These are phyloP conservation scores for Rhinichthys osculus DNA, from an alignment of 2,797 vertebrate genomes.

Conservation along the genomic window DNA sequence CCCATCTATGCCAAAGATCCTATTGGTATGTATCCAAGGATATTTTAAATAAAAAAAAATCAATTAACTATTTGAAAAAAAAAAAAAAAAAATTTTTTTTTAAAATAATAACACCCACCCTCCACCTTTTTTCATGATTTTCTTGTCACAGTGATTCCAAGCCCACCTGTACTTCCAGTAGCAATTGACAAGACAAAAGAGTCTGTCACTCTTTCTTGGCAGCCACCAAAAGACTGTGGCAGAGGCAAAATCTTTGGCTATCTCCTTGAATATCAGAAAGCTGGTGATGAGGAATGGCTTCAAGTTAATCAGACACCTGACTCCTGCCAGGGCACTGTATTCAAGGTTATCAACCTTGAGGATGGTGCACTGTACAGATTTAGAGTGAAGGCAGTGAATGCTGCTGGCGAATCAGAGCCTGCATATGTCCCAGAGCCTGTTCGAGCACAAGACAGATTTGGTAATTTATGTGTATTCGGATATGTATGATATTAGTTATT, in stretches of 20 bases:
- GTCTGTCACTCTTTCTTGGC: constrained; percentile 92
- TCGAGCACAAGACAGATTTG: constrained; percentile 91
- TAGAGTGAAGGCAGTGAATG: constrained; percentile 92
- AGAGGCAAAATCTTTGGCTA: constrained; percentile 97
- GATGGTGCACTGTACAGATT: constrained; percentile 90
- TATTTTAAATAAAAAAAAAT: background rate
- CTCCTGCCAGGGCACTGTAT: constrained; percentile 93
- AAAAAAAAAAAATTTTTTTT: background rate
- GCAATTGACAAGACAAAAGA: constrained; percentile 91
- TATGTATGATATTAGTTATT: background rate
- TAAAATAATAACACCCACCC: constrained; percentile 9
- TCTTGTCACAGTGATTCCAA: constrained; percentile 85
- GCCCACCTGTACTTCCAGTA: constrained; percentile 88
- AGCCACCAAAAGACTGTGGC: constrained; percentile 90
- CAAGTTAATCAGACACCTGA: constrained; percentile 95
- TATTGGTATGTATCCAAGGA: constrained; percentile 81
- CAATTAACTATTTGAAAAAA: background rate
- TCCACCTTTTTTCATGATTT: background rate
- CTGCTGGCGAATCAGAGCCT: constrained; percentile 94
- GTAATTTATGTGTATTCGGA: constrained; percentile 73
- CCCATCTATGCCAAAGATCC: constrained; percentile 96
- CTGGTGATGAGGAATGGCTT: constrained; percentile 93
- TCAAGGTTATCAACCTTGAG: constrained; percentile 88
- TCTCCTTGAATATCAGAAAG: constrained; percentile 93
- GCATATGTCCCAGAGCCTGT: constrained; percentile 88